Base-by-base conservation (phyloP, 2,113 vertebrate genomes). In the Sylvietta virens region DNA sequence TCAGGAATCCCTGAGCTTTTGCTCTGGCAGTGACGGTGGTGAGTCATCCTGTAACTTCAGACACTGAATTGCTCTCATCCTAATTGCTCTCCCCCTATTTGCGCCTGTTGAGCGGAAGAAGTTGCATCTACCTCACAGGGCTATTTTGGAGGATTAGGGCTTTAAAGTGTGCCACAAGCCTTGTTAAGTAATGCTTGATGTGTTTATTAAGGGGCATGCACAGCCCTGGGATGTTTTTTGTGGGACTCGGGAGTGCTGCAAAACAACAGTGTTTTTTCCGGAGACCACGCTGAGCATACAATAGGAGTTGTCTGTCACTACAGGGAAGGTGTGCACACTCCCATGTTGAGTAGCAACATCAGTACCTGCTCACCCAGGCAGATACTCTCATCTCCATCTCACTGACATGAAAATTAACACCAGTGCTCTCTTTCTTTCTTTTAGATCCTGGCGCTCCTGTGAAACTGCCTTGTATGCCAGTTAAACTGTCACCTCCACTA, bases 401-500 rank as follows among this genome's bases (percentile, higher is more conserved):
- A 54, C 20, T 71, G 47, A 67, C 18, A 5, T 72, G 30, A 45
- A 81, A 84, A 65, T 69, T 98, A 92, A 97, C 50, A 21, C 35
- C 72, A 44, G 13, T 67, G 31, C 93, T 97, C 26, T 50, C 71
- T 92, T 81, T 97, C 90, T 98, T 48, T 97, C 24, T 97, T 78
- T 8, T 96, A 99, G 99, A 99, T 98, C 98, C 99, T 96, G 99
- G 99, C 76, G 98, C 98, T 98, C 98, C 99, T 94, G 97, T 99
- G 98, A 99, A 99, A 98, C 98, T 99, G 98, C 98, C 99, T 98
- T 99, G 98, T 97, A 98, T 99, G 98, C 98, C 98, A 91, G 98
- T 99, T 90, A 99, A 99, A 98, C 98, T 99, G 98, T 99, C 99
- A 72, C 99, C 99, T 96, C 99, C 99, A 81, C 98, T 99, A 98